These are phyloP conservation scores for Penaeus japonicus DNA, from an alignment of 1,140 invertebrate species.

Conservation along the genomic window DNA sequence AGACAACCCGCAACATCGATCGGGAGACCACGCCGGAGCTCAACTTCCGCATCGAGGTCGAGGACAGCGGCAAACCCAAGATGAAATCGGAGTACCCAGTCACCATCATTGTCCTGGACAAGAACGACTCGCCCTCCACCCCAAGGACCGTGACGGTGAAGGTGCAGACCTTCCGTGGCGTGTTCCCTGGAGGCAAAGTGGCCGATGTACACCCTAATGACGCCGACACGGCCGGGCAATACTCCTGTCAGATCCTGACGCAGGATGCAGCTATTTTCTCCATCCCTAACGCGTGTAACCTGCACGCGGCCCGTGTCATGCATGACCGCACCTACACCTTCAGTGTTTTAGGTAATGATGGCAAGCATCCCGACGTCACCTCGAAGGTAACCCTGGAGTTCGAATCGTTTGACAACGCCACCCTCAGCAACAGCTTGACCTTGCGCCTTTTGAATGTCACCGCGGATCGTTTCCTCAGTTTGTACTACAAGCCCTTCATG, in stretches of 20 bases:
- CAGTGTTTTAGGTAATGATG: conserved; percentile 87
- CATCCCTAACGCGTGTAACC: conserved; percentile 80
- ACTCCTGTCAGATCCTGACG: conserved; percentile 81
- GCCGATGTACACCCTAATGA: conserved; percentile 92
- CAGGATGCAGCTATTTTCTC: conserved; percentile 69
- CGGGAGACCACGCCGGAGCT: conserved; percentile 80
- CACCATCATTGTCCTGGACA: conserved; percentile 81
- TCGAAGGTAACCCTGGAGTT: conserved; percentile 86
- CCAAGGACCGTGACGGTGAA: conserved; percentile 82
- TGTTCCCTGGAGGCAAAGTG: conserved; percentile 76
- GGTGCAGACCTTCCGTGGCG: conserved; percentile 79
- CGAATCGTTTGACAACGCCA: conserved; percentile 79
- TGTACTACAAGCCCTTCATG: conserved; percentile 77
- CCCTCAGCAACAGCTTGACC: conserved; percentile 83
- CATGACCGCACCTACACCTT: conserved; percentile 68
- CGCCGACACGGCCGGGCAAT: conserved; percentile 84
- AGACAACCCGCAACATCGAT: conserved; percentile 81
- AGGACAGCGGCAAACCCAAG: conserved; percentile 85
- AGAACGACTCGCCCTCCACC: conserved; percentile 90
- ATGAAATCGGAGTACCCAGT: conserved; percentile 81
- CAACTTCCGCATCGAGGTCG: conserved; percentile 81
- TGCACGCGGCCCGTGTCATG: conserved; percentile 68
- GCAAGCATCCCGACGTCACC: conserved; percentile 81
- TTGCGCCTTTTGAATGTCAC: conserved; percentile 77
- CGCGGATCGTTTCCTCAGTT: conserved; percentile 76